Evolutionary conservation across 2,888 invertebrate genomes (phyloP).

Genomic region (Branchellion lobata): DNA sequence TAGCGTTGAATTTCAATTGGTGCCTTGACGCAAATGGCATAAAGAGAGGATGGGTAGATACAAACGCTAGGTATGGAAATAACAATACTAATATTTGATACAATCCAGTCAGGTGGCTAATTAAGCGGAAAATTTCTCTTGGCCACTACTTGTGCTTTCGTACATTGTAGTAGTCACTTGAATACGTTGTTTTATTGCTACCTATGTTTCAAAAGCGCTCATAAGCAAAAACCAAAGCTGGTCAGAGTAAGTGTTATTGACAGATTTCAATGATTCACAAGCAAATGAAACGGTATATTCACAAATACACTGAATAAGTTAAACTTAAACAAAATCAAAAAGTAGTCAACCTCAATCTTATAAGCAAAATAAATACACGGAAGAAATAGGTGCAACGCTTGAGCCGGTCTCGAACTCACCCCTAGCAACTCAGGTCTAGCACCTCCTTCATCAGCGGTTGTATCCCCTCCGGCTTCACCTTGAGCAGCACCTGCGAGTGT

Average conservation of each 20-base stretch:
- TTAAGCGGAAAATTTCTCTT: no score
- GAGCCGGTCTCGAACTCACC: neutral
- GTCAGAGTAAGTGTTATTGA: neutral
- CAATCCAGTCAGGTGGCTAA: no score
- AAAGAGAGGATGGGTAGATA: no score
- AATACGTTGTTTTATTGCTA: neutral
- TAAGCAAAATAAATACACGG: constrained; percentile 6
- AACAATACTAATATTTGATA: no score
- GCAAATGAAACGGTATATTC: neutral
- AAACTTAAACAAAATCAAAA: neutral
- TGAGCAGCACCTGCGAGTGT: constrained; percentile 85
- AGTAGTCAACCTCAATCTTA: neutral
- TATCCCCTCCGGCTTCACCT: constrained; percentile 86
- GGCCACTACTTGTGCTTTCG: no score
- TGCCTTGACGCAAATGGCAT: no score
- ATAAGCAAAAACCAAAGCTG: constrained; percentile 1
- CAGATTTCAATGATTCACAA: no score
- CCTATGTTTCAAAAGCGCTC: neutral
- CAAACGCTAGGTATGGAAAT: no score
- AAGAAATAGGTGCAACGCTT: neutral
- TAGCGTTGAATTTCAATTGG: no score
- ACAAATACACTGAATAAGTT: constrained; percentile 10
- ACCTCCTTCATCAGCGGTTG: constrained; percentile 92
- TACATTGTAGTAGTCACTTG: no score
- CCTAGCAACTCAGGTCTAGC: constrained; percentile 72